Conservation (phyloP, 2,797 vertebrate species). For the Crocidura indochinensis region DNA sequence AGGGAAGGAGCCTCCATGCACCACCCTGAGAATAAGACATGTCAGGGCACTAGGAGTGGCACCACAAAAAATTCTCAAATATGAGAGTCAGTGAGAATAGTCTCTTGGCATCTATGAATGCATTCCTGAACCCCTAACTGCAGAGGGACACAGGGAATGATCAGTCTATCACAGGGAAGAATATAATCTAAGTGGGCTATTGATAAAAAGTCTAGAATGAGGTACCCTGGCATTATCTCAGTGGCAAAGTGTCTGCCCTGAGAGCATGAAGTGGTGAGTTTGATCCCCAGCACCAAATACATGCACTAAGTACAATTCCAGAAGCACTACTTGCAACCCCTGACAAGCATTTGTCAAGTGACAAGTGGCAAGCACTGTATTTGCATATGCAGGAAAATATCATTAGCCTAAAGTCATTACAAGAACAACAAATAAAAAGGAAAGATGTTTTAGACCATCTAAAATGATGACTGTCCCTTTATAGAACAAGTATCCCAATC, state of each 20-base stretch:
- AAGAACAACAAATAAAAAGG: no score
- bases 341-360: no score
- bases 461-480: constrained; percentile 32
- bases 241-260: no score
- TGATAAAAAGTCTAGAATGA: no score
- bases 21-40: neutral
- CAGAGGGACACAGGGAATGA: neutral
- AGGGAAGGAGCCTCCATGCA: neutral
- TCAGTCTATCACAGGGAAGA: neutral
- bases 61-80: neutral
- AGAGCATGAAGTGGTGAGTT: no score
- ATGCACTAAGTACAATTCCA: no score
- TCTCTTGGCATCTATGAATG: neutral
- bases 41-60: neutral
- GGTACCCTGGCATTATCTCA: no score
- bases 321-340: no score
- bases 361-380: no score
- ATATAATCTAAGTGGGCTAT: neutral
- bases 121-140: neutral
- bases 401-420: no score
- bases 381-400: no score
- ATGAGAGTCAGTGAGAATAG: neutral
- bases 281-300: no score
- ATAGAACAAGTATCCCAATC: neutral
- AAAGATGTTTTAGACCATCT: neutral